phyloP scores from a whole-genome alignment of 2,888 invertebrate species.

The Dysmachus trigonus region DNA sequence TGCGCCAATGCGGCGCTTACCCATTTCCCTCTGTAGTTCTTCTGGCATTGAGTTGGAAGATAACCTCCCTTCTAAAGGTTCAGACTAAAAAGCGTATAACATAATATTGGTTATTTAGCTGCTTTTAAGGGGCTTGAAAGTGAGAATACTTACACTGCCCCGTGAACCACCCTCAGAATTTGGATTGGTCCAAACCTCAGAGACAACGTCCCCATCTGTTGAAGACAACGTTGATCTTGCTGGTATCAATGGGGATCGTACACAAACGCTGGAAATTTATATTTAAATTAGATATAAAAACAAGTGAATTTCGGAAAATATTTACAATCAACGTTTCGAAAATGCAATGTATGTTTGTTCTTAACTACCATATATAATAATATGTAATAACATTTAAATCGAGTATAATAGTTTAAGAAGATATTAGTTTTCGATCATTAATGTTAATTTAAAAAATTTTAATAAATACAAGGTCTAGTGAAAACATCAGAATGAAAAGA shows the following conservation, averaged over 20 bases:
- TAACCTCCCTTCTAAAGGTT: conserved; percentile 57
- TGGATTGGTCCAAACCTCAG: conserved; percentile 81
- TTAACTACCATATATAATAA: no score
- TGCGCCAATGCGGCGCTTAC: conserved; percentile 70
- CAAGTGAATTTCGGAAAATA: no score
- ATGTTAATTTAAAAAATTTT: no score
- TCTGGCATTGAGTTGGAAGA: conserved; percentile 68
- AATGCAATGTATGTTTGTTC: no score
- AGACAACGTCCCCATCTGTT: conserved; percentile 58
- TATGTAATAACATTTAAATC: no score
- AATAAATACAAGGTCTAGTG: no score
- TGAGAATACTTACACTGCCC: not conserved
- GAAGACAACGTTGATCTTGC: conserved; percentile 79
- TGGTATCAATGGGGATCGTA: conserved; percentile 83
- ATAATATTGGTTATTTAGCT: no score
- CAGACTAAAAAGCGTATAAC: conserved; percentile 47
- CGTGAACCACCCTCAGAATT: conserved; percentile 49
- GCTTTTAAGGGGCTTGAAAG: not conserved
- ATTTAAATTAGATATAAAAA: not conserved
- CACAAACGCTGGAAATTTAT: conserved; percentile 74
- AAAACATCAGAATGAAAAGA: no score
- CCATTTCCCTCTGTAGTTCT: conserved; percentile 73
- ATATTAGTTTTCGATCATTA: no score
- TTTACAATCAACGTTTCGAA: no score
- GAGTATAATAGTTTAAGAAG: no score